A percentile compares a stretch with the other conserved stretches of the same genome.
Evolutionary conservation across 2,888 invertebrate genomes (phyloP).

Genomic region (Molanna angustata): DNA sequence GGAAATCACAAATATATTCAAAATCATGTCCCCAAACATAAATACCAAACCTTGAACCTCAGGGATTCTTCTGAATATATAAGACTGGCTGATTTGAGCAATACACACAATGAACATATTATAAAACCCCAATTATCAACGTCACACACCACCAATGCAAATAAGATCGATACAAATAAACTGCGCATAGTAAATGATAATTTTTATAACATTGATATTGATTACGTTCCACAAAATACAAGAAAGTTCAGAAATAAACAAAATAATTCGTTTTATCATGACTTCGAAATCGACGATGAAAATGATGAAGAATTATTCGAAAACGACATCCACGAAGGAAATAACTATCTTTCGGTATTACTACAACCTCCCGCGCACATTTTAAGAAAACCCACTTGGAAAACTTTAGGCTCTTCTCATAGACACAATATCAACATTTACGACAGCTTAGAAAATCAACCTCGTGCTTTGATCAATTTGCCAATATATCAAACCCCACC

Average conservation of each 20-base stretch:
- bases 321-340: not conserved
- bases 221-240: slow-evolving; percentile 8
- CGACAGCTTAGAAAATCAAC: slow-evolving; percentile 13
- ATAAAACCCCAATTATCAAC: slow-evolving; percentile 1
- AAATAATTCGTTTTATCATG: not conserved
- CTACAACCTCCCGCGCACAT: slow-evolving; percentile 17
- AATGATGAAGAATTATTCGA: not conserved
- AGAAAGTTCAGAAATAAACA: slow-evolving; percentile 9
- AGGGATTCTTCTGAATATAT: not conserved
- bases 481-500: slow-evolving; percentile 27
- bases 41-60: not conserved
- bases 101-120: slow-evolving; percentile 8
- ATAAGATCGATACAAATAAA: slow-evolving; percentile 9
- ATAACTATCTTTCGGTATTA: slow-evolving; percentile 7
- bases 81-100: slow-evolving; percentile 8
- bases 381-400: not conserved
- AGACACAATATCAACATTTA: not conserved
- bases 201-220: slow-evolving; percentile 15
- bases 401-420: not conserved
- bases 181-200: slow-evolving; percentile 15
- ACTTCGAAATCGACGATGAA: slow-evolving; percentile 4
- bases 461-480: slow-evolving; percentile 20
- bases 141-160: not conserved
- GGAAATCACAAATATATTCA: slow-evolving; percentile 25
- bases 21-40: slow-evolving; percentile 11